These are phyloP conservation scores for Xestia xanthographa DNA, from an alignment of 2,888 invertebrate species.

Conservation along the genomic window DNA sequence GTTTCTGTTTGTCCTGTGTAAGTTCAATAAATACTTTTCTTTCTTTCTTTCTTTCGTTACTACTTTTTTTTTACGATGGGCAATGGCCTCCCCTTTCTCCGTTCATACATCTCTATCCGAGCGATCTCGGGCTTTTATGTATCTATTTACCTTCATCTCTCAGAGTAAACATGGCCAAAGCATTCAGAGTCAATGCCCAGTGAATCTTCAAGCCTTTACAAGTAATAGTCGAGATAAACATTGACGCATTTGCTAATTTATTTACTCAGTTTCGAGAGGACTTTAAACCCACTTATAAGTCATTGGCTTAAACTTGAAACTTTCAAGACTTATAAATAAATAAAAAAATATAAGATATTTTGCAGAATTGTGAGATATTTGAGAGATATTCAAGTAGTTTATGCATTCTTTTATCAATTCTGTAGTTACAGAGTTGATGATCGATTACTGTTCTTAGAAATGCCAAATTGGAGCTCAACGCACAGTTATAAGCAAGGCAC, in stretches of 20 bases:
- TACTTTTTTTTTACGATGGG: too few relatives aligned
- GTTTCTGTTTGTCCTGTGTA: too few relatives aligned
- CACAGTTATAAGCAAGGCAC: neutral
- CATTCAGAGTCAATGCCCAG: constrained; percentile 31
- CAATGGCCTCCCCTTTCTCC: neutral
- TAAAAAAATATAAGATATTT: neutral
- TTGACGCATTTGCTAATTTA: constrained; percentile 38
- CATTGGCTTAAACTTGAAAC: constrained; percentile 5
- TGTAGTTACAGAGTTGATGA: neutral
- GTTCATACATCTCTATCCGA: neutral
- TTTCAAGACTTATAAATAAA: neutral
- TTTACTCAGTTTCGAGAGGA: constrained; percentile 23
- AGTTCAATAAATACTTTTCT: too few relatives aligned
- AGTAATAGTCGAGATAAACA: constrained; percentile 46
- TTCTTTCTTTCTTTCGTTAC: too few relatives aligned
- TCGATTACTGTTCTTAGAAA: neutral
- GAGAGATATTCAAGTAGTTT: neutral
- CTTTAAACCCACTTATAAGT: constrained; percentile 30
- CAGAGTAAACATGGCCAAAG: constrained; percentile 24
- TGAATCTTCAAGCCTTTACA: constrained; percentile 38
- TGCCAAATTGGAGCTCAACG: neutral
- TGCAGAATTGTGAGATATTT: neutral
- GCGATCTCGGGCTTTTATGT: neutral
- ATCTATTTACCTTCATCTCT: neutral
- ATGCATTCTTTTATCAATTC: neutral